Conservation (phyloP, 1,140 invertebrate species). For the Macrobrachium nipponense region DNA sequence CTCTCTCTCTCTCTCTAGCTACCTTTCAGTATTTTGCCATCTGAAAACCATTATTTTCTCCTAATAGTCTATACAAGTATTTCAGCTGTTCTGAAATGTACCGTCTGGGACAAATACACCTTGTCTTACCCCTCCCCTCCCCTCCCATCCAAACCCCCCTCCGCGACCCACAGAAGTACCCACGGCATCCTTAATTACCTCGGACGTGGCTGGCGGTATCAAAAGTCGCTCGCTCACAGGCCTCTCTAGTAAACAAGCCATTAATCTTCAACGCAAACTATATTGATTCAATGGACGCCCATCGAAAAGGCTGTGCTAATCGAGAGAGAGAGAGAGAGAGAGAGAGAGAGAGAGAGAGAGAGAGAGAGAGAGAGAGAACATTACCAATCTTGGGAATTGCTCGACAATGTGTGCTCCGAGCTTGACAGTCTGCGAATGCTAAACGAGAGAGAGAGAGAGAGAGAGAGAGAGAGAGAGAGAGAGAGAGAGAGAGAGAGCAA, state of each 20-base stretch:
- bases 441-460: constrained; percentile 34
- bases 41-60: too few relatives aligned
- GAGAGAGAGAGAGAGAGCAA: constrained; percentile 11
- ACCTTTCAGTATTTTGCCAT: too few relatives aligned
- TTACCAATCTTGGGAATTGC: background rate
- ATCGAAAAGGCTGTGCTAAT: constrained; percentile 43
- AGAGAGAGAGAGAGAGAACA: background rate
- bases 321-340: constrained; percentile 3
- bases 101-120: background rate
- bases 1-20: too few relatives aligned
- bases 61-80: background rate
- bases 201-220: constrained; percentile 25
- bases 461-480: constrained; percentile 22
- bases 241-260: constrained; percentile 45
- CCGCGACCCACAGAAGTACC: background rate
- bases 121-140: background rate
- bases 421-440: background rate
- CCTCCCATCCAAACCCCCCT: background rate
- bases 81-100: background rate
- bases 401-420: background rate
- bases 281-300: constrained; percentile 47
- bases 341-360: background rate
- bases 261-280: constrained; percentile 46
- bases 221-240: constrained; percentile 41
- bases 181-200: constrained; percentile 30